Conservation (phyloP, 2,797 vertebrate genomes). For the Chloroceryle inda region DNA sequence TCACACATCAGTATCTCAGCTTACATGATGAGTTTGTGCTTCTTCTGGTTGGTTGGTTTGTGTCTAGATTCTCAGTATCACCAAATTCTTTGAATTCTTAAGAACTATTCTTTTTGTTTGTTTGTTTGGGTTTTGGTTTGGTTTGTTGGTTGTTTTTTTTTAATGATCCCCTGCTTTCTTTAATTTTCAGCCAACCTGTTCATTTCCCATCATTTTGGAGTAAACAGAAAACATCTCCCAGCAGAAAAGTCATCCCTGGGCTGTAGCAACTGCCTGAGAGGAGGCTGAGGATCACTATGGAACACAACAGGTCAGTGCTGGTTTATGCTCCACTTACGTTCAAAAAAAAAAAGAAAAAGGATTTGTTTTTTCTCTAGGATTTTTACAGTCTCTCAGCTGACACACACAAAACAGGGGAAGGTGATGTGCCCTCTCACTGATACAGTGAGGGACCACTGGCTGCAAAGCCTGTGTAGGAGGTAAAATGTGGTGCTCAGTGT, state of each 20-base stretch:
- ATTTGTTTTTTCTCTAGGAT: neutral
- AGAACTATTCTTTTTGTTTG: neutral
- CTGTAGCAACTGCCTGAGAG: neutral
- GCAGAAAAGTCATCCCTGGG: neutral
- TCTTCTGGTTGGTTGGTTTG: neutral
- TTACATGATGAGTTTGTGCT: neutral
- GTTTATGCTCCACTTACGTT: neutral
- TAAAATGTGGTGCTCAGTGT: neutral
- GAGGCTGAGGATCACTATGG: neutral
- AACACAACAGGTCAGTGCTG: neutral
- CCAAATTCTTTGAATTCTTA: neutral
- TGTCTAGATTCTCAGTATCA: neutral
- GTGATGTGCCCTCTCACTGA: neutral
- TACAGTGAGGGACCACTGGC: neutral
- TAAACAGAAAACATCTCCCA: neutral
- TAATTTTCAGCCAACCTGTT: neutral
- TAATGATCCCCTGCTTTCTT: neutral
- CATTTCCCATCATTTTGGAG: neutral
- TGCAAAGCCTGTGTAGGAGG: fast-evolving
- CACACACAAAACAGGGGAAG: fast-evolving
- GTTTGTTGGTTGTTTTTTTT: neutral
- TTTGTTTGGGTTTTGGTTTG: too few relatives aligned
- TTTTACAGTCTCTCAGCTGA: neutral
- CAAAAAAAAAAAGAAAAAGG: neutral
- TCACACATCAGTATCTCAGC: neutral